Conservation (phyloP, 2,888 invertebrate species). For the Doris montereyensis region DNA sequence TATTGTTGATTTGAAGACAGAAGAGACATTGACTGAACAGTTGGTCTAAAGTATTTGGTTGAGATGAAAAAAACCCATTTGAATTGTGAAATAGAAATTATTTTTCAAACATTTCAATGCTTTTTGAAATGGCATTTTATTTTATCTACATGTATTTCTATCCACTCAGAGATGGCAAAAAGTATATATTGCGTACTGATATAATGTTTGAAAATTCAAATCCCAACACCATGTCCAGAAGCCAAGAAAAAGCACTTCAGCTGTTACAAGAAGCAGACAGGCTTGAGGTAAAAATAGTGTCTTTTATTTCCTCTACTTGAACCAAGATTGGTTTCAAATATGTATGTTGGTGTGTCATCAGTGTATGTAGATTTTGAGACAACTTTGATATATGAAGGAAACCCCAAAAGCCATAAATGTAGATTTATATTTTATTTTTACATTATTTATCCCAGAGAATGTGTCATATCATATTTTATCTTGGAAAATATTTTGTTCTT, state of each 20-base stretch:
- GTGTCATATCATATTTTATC: no score
- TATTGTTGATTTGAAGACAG: no score
- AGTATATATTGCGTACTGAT: constrained; percentile 68
- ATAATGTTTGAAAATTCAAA: constrained; percentile 60
- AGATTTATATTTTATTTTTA: no score
- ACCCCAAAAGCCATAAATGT: no score
- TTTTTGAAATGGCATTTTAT: neutral
- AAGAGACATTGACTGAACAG: no score
- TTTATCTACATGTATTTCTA: neutral
- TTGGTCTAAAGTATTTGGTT: neutral
- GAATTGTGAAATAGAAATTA: neutral
- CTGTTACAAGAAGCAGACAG: constrained; percentile 65
- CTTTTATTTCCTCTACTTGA: no score
- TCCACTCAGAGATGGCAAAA: constrained; percentile 56
- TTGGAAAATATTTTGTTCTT: no score
- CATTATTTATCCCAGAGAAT: no score
- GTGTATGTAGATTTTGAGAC: no score
- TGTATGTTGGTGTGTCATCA: no score
- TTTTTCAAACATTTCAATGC: neutral
- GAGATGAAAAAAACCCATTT: neutral
- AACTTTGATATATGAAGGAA: no score
- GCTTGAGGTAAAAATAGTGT: constrained; percentile 55
- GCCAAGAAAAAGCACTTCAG: constrained; percentile 54
- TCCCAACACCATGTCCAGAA: constrained; percentile 43
- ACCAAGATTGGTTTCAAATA: no score